Conservation (phyloP, 2,113 vertebrate genomes). For the Zosterops hypoxanthus region DNA sequence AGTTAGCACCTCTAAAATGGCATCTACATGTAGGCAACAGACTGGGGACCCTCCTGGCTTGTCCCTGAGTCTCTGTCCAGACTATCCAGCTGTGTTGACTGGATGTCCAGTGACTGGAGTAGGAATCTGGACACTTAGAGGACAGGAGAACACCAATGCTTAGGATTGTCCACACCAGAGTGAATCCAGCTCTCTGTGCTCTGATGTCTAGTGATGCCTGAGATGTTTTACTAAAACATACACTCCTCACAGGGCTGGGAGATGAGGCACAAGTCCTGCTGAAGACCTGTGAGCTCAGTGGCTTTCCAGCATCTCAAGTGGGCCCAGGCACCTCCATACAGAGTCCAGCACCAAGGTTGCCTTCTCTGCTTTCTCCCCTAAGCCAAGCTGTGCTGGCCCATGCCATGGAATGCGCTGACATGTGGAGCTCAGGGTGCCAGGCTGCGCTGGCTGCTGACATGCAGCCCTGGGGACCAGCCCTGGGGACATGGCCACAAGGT, state of each 20-base stretch:
- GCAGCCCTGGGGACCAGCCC: background rate
- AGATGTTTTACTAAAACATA: background rate
- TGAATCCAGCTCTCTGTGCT: background rate
- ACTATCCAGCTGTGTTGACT: background rate
- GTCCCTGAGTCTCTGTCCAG: background rate
- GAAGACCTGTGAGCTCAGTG: background rate
- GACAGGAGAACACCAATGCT: background rate
- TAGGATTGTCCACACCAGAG: background rate
- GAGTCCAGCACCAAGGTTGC: background rate
- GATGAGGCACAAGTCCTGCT: background rate
- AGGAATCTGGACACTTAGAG: background rate
- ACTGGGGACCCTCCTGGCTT: background rate
- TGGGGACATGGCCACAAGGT: accelerated
- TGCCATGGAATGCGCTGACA: background rate
- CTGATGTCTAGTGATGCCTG: background rate
- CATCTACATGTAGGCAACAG: background rate
- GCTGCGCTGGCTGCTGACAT: background rate
- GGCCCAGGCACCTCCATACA: background rate
- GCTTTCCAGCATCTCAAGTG: background rate
- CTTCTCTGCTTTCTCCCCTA: background rate
- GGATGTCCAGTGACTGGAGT: background rate
- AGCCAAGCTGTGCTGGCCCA: background rate
- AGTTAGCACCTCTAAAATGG: background rate
- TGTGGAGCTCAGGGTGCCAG: background rate
- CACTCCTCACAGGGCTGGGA: background rate